Conservation (phyloP, 2,113 vertebrate species). For the Dasypus novemcinctus region DNA sequence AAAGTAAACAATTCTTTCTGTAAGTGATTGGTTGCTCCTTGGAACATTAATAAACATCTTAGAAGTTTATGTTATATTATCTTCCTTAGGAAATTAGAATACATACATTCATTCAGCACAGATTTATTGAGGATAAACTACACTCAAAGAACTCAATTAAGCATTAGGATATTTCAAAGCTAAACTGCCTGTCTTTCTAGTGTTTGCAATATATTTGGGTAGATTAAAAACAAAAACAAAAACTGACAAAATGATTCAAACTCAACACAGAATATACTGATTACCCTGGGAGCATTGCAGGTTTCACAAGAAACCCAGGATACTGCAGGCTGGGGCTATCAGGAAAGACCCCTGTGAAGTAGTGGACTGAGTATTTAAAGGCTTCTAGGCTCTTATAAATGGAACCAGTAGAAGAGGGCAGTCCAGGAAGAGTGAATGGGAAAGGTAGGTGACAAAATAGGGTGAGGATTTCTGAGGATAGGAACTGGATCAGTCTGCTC, state of each 20-base stretch:
- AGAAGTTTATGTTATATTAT: constrained; percentile 68
- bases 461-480: background rate
- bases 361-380: background rate
- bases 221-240: background rate
- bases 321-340: background rate
- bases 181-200: background rate
- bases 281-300: background rate
- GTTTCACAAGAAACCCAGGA: background rate
- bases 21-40: constrained; percentile 69
- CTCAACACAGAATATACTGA: background rate
- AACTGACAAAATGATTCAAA: background rate
- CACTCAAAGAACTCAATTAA: constrained; percentile 4
- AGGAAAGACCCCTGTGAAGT: background rate
- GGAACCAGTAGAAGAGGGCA: background rate
- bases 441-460: background rate
- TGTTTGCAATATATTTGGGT: background rate
- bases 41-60: constrained; percentile 69
- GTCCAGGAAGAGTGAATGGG: no score
- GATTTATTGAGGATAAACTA: background rate
- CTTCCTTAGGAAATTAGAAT: constrained; percentile 64
- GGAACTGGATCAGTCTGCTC: background rate
- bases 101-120: background rate
- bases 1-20: constrained; percentile 79
- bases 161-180: background rate
- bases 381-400: background rate